Percentiles rank a stretch among this genome's conserved stretches.
Evolutionary conservation across 2,113 vertebrate species (phyloP).

Genomic region (Syngnathus floridae): DNA sequence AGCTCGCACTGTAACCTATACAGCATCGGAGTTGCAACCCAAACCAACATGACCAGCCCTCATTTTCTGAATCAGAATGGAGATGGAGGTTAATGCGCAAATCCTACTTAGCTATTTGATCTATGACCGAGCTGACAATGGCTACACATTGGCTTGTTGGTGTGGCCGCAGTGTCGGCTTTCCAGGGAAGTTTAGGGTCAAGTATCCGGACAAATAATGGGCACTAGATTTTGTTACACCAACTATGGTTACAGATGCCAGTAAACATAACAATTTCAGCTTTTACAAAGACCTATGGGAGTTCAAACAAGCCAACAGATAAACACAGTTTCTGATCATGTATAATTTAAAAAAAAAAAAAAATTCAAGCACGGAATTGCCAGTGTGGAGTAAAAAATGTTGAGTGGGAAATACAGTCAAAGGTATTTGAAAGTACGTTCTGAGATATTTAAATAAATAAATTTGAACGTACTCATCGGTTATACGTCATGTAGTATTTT

Average conservation of each 20-base stretch:
- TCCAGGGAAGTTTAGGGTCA: constrained; percentile 44
- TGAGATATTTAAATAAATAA: no score
- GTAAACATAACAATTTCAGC: constrained; percentile 3
- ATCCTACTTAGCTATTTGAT: constrained; percentile 36
- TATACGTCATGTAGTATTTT: no score
- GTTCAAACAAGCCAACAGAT: not conserved
- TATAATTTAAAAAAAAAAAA: no score
- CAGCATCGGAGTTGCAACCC: constrained; percentile 33
- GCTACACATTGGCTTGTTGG: not conserved
- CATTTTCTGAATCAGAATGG: constrained; percentile 39
- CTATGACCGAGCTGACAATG: constrained; percentile 22
- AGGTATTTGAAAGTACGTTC: no score
- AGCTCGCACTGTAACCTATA: constrained; percentile 43
- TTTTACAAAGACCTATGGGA: not conserved
- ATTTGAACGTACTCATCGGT: no score
- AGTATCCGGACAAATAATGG: constrained; percentile 49
- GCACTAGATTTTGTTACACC: constrained; percentile 42
- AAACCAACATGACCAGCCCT: constrained; percentile 12
- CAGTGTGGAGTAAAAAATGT: no score
- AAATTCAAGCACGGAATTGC: not conserved
- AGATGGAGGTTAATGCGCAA: constrained; percentile 47
- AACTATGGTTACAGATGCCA: constrained; percentile 15
- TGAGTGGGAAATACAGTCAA: no score
- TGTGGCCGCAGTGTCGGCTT: constrained; percentile 39
- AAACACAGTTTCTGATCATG: not conserved